Conservation (phyloP, 92 coral and sea anemone genomes). For the Chrysogorgia sp. region DNA sequence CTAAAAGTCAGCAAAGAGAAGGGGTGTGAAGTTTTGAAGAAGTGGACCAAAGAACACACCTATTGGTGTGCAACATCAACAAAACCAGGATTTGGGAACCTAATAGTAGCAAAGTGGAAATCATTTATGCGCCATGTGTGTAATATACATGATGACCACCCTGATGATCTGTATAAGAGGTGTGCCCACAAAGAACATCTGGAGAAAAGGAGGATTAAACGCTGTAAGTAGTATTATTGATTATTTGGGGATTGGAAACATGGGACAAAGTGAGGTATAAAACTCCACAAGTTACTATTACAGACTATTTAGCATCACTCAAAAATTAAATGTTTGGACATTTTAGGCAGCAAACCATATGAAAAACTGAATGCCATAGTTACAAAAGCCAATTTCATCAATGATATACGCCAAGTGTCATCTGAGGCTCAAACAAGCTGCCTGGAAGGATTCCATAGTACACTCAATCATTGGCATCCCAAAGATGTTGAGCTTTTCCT, state of each 20-base stretch:
- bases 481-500: too few relatives aligned
- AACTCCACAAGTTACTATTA: neutral
- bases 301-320: neutral
- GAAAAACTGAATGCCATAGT: slow-evolving; percentile 52
- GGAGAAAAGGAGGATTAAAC: slow-evolving; percentile 66
- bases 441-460: too few relatives aligned
- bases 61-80: too few relatives aligned
- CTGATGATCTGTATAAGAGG: too few relatives aligned
- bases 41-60: slow-evolving; percentile 4
- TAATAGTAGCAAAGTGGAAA: too few relatives aligned
- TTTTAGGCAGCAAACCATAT: slow-evolving; percentile 41
- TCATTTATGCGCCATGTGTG: too few relatives aligned
- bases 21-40: neutral
- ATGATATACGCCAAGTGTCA: slow-evolving; percentile 60
- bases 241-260: neutral
- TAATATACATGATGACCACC: too few relatives aligned
- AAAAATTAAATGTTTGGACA: neutral
- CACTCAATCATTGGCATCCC: slow-evolving; percentile 75
- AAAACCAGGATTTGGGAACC: neutral
- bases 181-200: slow-evolving; percentile 64
- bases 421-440: too few relatives aligned
- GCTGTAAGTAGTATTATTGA: slow-evolving; percentile 31
- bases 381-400: slow-evolving; percentile 38
- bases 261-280: neutral
- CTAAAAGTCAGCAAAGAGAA: slow-evolving; percentile 7